These are phyloP conservation scores for Scolopax rusticola DNA, from an alignment of 2,797 vertebrate species.

Conservation along the genomic window DNA sequence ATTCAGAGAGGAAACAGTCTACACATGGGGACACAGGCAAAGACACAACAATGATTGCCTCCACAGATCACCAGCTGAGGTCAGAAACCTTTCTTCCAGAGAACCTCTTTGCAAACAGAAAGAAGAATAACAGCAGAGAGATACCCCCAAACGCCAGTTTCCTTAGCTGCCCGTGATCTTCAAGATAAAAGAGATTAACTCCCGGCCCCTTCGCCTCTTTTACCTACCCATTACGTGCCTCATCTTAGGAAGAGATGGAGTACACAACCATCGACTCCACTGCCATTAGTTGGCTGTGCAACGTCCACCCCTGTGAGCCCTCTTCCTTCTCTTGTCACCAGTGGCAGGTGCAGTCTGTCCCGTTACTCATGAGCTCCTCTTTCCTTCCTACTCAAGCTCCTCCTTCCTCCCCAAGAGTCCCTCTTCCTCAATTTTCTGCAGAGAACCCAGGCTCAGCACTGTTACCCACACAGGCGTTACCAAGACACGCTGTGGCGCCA, in stretches of 20 bases:
- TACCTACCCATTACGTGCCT: background rate
- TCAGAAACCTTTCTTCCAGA: background rate
- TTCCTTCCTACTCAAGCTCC: background rate
- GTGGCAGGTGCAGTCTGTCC: background rate
- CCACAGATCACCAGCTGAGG: background rate
- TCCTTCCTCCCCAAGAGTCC: background rate
- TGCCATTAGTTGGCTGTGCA: background rate
- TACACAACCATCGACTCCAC: background rate
- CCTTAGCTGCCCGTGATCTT: background rate
- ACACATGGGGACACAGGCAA: background rate
- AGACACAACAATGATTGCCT: background rate
- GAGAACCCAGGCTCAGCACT: background rate
- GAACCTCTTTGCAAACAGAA: background rate
- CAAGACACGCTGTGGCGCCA: constrained; percentile 95
- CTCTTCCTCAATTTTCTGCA: background rate
- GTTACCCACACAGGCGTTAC: constrained; percentile 70
- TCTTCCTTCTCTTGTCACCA: background rate
- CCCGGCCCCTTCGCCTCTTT: background rate
- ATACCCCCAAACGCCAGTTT: background rate
- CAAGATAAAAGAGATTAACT: background rate
- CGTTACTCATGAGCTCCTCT: background rate
- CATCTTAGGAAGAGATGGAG: background rate
- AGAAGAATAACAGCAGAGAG: background rate
- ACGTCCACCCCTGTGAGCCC: background rate
- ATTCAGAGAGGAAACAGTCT: background rate